Evolutionary conservation across 1,140 invertebrate species (phyloP).

Genomic region (Myzus persicae): DNA sequence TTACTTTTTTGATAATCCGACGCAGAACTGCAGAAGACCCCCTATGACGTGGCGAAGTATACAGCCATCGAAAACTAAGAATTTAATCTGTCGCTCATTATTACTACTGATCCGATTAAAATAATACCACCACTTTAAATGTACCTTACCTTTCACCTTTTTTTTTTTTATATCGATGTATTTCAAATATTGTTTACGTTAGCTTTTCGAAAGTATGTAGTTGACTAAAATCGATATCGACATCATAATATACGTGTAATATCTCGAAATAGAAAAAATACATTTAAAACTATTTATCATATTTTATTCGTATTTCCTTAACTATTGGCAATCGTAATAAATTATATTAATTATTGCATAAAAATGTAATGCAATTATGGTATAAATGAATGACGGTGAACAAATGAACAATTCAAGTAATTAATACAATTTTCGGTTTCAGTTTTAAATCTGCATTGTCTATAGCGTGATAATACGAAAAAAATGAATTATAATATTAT

Average conservation of each 20-base stretch:
- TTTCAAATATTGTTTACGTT: too few relatives aligned
- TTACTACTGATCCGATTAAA: not conserved
- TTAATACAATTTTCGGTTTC: not conserved
- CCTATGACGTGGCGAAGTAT: not conserved
- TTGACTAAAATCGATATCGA: too few relatives aligned
- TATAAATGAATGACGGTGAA: not conserved
- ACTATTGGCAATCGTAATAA: not conserved
- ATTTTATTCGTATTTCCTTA: not conserved
- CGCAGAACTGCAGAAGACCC: not conserved
- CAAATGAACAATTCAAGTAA: not conserved
- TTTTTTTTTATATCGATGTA: not conserved
- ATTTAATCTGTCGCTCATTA: not conserved
- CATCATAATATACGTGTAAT: too few relatives aligned
- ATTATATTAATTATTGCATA: not conserved
- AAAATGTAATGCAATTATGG: not conserved
- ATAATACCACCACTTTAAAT: not conserved
- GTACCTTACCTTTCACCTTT: not conserved
- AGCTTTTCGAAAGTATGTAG: too few relatives aligned
- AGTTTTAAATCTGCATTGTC: too few relatives aligned
- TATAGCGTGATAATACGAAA: too few relatives aligned
- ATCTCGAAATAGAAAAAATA: not conserved
- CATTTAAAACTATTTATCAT: not conserved
- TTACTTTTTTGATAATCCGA: not conserved
- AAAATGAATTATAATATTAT: too few relatives aligned
- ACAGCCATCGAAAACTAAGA: not conserved